phyloP scores from a whole-genome alignment of 2,113 vertebrate species.

The Apodemus speciosus region DNA sequence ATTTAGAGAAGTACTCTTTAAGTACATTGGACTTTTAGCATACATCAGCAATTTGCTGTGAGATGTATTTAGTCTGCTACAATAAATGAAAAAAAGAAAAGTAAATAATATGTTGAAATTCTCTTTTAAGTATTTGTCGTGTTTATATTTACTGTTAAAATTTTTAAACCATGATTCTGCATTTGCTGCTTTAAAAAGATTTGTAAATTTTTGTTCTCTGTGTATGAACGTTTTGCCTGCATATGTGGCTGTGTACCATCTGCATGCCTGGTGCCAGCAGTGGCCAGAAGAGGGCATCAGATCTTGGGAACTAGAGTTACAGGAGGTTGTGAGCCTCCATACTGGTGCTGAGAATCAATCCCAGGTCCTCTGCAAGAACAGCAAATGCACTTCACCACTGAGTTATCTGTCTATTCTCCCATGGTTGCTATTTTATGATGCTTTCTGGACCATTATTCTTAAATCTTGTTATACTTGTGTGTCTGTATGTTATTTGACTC shows the following conservation, averaged over 20 bases:
- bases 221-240: neutral
- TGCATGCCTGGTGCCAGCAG: neutral
- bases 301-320: neutral
- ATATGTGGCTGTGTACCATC: neutral
- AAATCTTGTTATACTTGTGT: neutral
- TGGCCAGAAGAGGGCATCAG: neutral
- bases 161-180: neutral
- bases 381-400: neutral
- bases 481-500: neutral
- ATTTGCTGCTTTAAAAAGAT: neutral
- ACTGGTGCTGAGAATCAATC: neutral
- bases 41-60: neutral
- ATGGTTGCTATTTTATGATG: conserved; percentile 7
- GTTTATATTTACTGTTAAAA: conserved; percentile 12
- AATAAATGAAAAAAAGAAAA: neutral
- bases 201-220: neutral
- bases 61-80: neutral
- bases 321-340: neutral
- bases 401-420: neutral
- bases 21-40: conserved; percentile 1
- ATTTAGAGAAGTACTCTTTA: conserved; percentile 1
- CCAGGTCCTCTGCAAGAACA: neutral
- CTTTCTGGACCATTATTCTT: conserved; percentile 18
- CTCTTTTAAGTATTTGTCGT: conserved; percentile 17
- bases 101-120: conserved; percentile 31